These are phyloP conservation scores for Rotaria sp. DNA, from an alignment of 2,888 invertebrate species.

Conservation along the genomic window DNA sequence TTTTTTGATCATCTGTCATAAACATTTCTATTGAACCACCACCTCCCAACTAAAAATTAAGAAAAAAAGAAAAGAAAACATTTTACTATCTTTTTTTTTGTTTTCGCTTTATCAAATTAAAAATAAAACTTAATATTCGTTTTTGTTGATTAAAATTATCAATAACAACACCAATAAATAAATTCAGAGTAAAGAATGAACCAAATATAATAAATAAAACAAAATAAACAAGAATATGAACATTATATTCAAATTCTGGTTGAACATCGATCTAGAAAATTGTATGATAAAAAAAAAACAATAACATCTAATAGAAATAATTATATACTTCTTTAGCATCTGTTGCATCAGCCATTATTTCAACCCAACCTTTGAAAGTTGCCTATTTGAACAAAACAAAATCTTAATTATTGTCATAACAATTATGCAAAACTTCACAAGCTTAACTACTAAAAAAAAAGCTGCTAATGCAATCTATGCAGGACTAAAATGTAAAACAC, in stretches of 20 bases:
- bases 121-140: constrained; percentile 66
- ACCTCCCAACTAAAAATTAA: constrained; percentile 28
- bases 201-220: constrained; percentile 99
- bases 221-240: constrained; percentile 82
- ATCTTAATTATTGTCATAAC: too few species aligned
- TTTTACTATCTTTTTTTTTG: background rate
- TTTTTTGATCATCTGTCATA: constrained; percentile 99
- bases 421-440: background rate
- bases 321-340: constrained; percentile 44
- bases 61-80: background rate
- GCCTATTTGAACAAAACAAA: constrained; percentile 58
- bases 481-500: too few species aligned
- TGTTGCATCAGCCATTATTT: constrained; percentile 90
- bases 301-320: background rate
- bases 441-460: too few species aligned
- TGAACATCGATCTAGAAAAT: constrained; percentile 63
- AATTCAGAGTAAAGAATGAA: constrained; percentile 96
- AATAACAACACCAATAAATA: constrained; percentile 99
- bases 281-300: background rate
- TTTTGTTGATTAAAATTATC: constrained; percentile 99
- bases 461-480: too few species aligned
- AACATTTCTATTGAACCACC: constrained; percentile 73
- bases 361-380: constrained; percentile 96
- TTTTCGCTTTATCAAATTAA: background rate
- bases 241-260: constrained; percentile 84